A percentile compares a stretch with the other conserved stretches of the same genome.
These are phyloP conservation scores for Alosa alosa DNA, from an alignment of 2,113 vertebrate genomes.

Conservation along the genomic window DNA sequence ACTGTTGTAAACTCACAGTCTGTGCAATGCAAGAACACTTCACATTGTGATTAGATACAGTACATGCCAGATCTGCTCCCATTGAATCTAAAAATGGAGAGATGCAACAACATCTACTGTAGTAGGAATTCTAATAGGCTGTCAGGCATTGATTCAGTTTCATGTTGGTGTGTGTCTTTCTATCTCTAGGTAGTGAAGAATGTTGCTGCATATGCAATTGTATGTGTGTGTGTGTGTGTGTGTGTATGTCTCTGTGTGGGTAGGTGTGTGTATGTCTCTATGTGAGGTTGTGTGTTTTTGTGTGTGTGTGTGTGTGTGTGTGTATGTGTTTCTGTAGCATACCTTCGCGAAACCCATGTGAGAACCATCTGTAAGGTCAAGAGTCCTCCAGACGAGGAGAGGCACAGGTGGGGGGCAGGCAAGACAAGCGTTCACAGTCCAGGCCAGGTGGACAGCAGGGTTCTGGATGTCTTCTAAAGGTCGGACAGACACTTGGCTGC, in stretches of 20 bases:
- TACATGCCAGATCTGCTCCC: background rate
- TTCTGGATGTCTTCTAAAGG: constrained; percentile 32
- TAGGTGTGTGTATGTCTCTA: too few relatives aligned
- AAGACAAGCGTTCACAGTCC: constrained; percentile 4
- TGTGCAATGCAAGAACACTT: background rate
- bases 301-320: too few relatives aligned
- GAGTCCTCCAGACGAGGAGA: background rate
- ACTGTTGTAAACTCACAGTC: background rate
- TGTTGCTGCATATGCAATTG: too few relatives aligned
- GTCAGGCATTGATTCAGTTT: background rate
- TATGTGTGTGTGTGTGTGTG: too few relatives aligned
- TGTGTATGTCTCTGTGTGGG: too few relatives aligned
- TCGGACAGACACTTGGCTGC: constrained; percentile 26
- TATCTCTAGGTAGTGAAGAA: background rate
- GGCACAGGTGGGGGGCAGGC: background rate
- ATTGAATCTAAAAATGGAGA: background rate
- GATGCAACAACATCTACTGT: background rate
- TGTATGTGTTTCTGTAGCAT: background rate
- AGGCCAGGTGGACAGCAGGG: background rate
- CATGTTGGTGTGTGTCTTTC: background rate
- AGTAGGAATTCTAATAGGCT: background rate
- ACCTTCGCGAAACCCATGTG: background rate
- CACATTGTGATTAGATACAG: background rate
- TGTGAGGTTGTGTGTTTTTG: too few relatives aligned
- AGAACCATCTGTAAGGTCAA: background rate